Percentiles rank a stretch among this genome's conserved stretches.
Evolutionary conservation across 2,113 vertebrate genomes (phyloP).

Genomic region (Austrofundulus limnaeus): DNA sequence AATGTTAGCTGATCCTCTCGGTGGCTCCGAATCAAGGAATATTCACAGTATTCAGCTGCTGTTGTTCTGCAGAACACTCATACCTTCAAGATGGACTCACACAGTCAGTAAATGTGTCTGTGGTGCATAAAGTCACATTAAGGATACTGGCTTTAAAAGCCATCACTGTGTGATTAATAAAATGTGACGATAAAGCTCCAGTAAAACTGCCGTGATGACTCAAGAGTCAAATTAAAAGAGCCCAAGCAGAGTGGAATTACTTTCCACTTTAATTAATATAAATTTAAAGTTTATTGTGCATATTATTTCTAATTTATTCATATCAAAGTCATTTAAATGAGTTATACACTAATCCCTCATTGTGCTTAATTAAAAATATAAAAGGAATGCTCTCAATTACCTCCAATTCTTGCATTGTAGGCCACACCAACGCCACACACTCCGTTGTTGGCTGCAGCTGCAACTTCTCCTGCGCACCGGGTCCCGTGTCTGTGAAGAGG

Average conservation of each 20-base stretch:
- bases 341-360: slow-evolving; percentile 5
- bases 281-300: slow-evolving; percentile 4
- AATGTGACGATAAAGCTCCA: slow-evolving; percentile 12
- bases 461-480: slow-evolving; percentile 93
- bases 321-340: slow-evolving; percentile 15
- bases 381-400: slow-evolving; percentile 67
- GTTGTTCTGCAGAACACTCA: slow-evolving; percentile 8
- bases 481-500: slow-evolving; percentile 86
- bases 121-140: slow-evolving; percentile 16
- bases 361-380: neutral
- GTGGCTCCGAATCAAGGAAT: slow-evolving; percentile 13
- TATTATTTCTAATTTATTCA: slow-evolving; percentile 11
- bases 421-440: slow-evolving; percentile 95
- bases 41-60: neutral
- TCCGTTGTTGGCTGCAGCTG: slow-evolving; percentile 89
- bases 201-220: slow-evolving; percentile 1
- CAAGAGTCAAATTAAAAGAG: neutral
- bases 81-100: slow-evolving; percentile 18
- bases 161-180: slow-evolving; percentile 11
- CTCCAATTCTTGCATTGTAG: slow-evolving; percentile 93
- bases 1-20: slow-evolving; percentile 6
- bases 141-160: slow-evolving; percentile 6
- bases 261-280: neutral
- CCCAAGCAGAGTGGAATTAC: slow-evolving; percentile 12
- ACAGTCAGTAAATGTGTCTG: slow-evolving; percentile 15